Evolutionary conservation across 2,113 vertebrate species (phyloP), one percentile per base, ranked within the genome.

Genomic region (Blennius ocellaris): DNA sequence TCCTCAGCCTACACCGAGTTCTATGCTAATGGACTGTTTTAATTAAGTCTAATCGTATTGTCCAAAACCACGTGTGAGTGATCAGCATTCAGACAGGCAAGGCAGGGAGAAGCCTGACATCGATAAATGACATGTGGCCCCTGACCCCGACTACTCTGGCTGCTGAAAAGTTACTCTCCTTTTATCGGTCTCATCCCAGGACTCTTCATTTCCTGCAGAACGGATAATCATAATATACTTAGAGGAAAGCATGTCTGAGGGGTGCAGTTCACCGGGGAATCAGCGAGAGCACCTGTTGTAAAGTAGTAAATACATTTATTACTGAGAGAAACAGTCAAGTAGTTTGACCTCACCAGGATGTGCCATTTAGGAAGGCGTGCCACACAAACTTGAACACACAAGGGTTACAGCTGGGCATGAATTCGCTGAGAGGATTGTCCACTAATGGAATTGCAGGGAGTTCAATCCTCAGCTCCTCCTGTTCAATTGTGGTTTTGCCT

Each of bases 11-110:
- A 11, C 58, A 51, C 52, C 11, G 59, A 53, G 38, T 45, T 68
- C 76, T 77, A 87, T 82, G 87, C 79, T 79, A 81, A 91, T 87
- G 75, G 56, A 53, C 64, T 82, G 70, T 82, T 90, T 86, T 83
- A 85, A 85, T 88, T 69, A 70, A 88, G 84, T 82, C 77, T 40
- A 80, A 90, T 87, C 52, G 6, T 72, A 84, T 85, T 65, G 82
- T 77, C 50, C 41, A 54, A 77, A 64, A 30, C 58, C 17, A 63
- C 1, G n/a, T 15, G 36, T 59, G 55, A 69, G 64, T 36, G 63
- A 88, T 91, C 88, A 85, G 81, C 58, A 86, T 86, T 84, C 85
- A 75, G 56, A 55, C 7, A 45, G 70, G 57, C 38, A 14, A 1
- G 12, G 48, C n/a, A 3, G 58, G 78, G 51, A 41, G 74, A 72